Conservation (phyloP, 2,113 vertebrate species). For the Phycodurus eques region DNA sequence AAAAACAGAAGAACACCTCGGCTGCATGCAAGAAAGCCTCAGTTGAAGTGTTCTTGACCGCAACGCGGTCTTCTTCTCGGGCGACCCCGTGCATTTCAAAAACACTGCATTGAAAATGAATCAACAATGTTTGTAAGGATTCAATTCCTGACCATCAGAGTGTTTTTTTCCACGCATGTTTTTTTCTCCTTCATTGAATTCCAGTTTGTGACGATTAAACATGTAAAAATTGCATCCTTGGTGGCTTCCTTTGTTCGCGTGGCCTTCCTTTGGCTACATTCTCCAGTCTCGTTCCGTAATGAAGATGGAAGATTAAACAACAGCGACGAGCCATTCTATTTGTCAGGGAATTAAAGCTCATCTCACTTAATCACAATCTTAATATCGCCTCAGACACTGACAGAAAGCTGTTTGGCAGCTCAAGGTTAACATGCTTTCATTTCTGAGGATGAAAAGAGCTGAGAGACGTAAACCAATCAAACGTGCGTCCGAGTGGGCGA, state of each 20-base stretch:
- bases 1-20: not conserved
- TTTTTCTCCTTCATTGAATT: conserved; percentile 26
- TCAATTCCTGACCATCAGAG: not conserved
- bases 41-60: not conserved
- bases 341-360: conserved; percentile 70
- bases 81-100: not conserved
- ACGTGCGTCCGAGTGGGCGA: conserved; percentile 3
- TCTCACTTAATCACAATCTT: conserved; percentile 72
- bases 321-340: conserved; percentile 67
- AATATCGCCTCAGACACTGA: conserved; percentile 67
- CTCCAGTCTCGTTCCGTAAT: conserved; percentile 55
- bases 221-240: conserved; percentile 60
- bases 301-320: conserved; percentile 75
- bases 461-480: conserved; percentile 2
- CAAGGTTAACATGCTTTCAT: conserved; percentile 67
- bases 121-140: not conserved
- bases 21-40: not conserved
- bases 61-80: not conserved
- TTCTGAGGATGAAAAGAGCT: conserved; percentile 32
- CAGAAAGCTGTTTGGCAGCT: conserved; percentile 53
- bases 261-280: conserved; percentile 54
- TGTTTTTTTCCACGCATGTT: too few relatives aligned
- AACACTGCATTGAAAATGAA: not conserved
- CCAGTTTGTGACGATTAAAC: conserved; percentile 46
- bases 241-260: conserved; percentile 56